Conservation (phyloP, 2,113 vertebrate species). For the Anhinga rufa region DNA sequence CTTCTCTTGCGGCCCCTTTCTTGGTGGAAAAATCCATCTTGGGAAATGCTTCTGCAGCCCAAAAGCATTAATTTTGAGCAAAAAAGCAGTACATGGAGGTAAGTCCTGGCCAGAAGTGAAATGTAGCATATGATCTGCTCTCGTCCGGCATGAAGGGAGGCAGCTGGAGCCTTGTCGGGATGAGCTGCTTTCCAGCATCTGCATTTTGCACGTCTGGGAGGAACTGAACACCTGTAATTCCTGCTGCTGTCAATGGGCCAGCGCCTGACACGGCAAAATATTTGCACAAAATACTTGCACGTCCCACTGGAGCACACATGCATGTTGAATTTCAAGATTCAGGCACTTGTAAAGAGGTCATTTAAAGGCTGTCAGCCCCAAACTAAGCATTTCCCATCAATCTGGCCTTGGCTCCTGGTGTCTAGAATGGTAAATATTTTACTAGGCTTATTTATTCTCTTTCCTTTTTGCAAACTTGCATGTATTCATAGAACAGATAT, state of each 20-base stretch:
- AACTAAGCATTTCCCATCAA: slow-evolving; percentile 7
- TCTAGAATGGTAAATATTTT: slow-evolving; percentile 25
- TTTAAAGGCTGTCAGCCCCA: slow-evolving; percentile 32
- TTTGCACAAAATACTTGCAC: not conserved
- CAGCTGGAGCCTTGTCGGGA: not conserved
- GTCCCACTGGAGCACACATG: not conserved
- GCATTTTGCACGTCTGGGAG: not conserved
- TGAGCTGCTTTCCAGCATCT: slow-evolving; percentile 18
- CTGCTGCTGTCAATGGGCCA: slow-evolving; percentile 20
- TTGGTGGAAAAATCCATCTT: slow-evolving; percentile 45
- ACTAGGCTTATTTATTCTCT: not conserved
- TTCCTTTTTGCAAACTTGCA: not conserved
- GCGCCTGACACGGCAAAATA: not conserved
- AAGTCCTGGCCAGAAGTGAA: slow-evolving; percentile 34
- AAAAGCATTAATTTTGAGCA: not conserved
- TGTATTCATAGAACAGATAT: not conserved
- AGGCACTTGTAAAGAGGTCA: slow-evolving; percentile 1
- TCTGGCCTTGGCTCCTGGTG: slow-evolving; percentile 15
- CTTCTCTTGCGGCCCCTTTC: slow-evolving; percentile 23
- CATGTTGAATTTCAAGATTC: not conserved
- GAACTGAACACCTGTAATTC: slow-evolving; percentile 40
- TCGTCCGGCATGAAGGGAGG: not conserved
- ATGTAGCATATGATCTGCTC: slow-evolving; percentile 31
- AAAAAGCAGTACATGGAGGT: slow-evolving; percentile 18
- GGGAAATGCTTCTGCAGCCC: slow-evolving; percentile 29